A percentile compares a stretch with the other conserved stretches of the same genome.
These are phyloP conservation scores for Tauraco hartlaubi DNA, from an alignment of 2,797 vertebrate species.

Conservation along the genomic window DNA sequence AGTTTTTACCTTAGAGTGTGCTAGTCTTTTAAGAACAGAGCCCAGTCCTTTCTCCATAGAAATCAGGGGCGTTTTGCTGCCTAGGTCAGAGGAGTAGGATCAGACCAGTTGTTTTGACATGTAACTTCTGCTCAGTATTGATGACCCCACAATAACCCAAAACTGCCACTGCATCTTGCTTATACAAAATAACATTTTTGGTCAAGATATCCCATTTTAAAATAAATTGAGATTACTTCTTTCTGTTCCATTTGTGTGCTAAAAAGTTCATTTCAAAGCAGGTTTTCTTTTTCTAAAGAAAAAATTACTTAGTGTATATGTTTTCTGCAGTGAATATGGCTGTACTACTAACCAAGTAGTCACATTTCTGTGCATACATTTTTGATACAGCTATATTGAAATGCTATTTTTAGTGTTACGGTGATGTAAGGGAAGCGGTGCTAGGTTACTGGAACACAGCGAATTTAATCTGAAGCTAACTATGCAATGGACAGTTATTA, in stretches of 20 bases:
- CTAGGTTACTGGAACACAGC: fast-evolving
- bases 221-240: neutral
- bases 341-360: neutral
- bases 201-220: neutral
- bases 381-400: slow-evolving; percentile 1
- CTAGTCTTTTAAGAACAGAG: neutral
- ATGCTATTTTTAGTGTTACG: neutral
- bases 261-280: neutral
- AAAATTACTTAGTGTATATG: neutral
- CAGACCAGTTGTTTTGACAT: neutral
- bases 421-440: neutral
- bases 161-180: neutral
- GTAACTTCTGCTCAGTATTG: neutral
- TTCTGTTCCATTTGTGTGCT: neutral
- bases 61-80: fast-evolving
- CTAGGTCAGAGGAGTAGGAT: neutral
- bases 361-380: neutral
- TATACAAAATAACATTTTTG: neutral
- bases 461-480: neutral
- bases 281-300: neutral
- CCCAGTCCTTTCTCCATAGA: neutral
- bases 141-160: neutral
- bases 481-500: neutral
- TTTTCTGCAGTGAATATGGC: neutral
- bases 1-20: neutral